Conservation (phyloP, 2,888 invertebrate genomes). For the Gisinianus flammeolus region DNA sequence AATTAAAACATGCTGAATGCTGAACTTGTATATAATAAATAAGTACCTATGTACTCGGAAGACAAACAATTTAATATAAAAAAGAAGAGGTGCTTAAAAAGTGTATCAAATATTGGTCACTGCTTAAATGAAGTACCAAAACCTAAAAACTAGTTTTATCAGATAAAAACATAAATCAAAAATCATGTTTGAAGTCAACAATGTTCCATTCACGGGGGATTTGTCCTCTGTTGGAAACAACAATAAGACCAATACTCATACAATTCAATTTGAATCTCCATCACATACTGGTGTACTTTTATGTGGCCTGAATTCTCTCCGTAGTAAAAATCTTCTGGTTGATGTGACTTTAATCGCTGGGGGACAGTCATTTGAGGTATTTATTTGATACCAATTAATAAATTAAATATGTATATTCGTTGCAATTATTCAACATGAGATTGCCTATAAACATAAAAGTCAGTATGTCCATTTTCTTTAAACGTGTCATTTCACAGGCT, state of each 20-base stretch:
- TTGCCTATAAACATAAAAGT: background rate
- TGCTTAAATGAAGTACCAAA: background rate
- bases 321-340: conserved; percentile 69
- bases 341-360: conserved; percentile 74
- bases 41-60: too few species aligned
- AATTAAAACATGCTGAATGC: too few species aligned
- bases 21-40: too few species aligned
- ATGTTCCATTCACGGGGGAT: conserved; percentile 45
- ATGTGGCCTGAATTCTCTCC: conserved; percentile 69
- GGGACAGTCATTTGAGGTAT: conserved; percentile 68
- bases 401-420: background rate
- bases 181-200: conserved; percentile 38
- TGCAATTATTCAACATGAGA: background rate
- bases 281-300: conserved; percentile 68
- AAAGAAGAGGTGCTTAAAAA: too few species aligned
- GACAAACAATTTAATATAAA: too few species aligned
- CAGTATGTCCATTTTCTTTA: background rate
- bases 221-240: conserved; percentile 34
- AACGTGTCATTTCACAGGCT: conserved; percentile 65
- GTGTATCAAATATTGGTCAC: too few species aligned
- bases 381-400: conserved; percentile 20
- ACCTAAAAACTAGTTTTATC: background rate
- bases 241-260: conserved; percentile 50
- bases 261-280: conserved; percentile 66
- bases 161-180: background rate